Percentiles rank a stretch among this genome's conserved stretches.
phyloP scores from a whole-genome alignment of 2,888 invertebrate species.

The Cataglyphis albicans region DNA sequence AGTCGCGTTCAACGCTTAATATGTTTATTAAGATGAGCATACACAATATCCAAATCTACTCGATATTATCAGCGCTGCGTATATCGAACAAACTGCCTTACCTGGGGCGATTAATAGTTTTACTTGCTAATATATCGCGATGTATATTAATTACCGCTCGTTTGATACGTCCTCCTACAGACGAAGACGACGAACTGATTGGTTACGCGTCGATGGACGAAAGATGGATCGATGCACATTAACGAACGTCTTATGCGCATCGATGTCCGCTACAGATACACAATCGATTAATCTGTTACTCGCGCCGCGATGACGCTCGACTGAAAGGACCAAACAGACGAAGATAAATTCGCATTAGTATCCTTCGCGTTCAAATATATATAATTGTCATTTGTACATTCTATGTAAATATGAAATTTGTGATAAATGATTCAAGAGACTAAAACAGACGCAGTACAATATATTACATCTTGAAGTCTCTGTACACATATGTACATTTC shows the following conservation, averaged over 20 bases:
- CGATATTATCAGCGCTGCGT: not conserved
- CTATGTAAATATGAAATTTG: slow-evolving; percentile 10
- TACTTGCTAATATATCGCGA: slow-evolving; percentile 34
- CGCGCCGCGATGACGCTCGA: not conserved
- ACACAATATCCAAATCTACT: not conserved
- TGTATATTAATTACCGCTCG: slow-evolving; percentile 46
- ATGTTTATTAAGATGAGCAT: not conserved
- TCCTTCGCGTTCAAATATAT: not conserved
- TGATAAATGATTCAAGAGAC: slow-evolving; percentile 19
- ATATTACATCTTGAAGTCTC: not conserved
- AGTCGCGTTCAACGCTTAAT: not conserved
- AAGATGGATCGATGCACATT: slow-evolving; percentile 53
- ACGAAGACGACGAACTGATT: slow-evolving; percentile 47
- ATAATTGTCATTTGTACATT: slow-evolving; percentile 17
- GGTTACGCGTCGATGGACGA: slow-evolving; percentile 41
- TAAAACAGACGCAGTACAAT: not conserved
- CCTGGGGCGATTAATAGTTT: slow-evolving; percentile 44
- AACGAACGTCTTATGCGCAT: slow-evolving; percentile 44
- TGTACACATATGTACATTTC: not conserved
- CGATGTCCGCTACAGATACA: slow-evolving; percentile 25
- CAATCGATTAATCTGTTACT: slow-evolving; percentile 45
- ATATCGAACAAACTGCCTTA: slow-evolving; percentile 25
- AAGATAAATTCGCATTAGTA: slow-evolving; percentile 14
- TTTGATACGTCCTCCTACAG: slow-evolving; percentile 31
- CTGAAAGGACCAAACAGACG: slow-evolving; percentile 6